phyloP scores from a whole-genome alignment of 2,113 vertebrate species.

The Aspiorhynchus laticeps region DNA sequence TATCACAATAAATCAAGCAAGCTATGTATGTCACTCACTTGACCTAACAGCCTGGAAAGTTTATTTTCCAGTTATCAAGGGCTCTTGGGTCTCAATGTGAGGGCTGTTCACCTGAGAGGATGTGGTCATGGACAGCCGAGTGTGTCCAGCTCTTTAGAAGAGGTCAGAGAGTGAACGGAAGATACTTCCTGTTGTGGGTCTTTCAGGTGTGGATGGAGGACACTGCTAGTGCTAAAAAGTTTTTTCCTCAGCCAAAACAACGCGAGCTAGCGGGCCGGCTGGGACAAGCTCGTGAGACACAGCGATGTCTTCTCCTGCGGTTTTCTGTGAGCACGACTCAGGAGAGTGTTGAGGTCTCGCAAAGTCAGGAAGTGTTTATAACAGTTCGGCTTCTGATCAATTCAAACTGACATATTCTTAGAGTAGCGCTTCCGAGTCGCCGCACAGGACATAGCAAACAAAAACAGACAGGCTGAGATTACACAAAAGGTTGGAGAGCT shows the following conservation, averaged over 20 bases:
- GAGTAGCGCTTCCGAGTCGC: slow-evolving; percentile 33
- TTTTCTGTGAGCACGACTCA: neutral
- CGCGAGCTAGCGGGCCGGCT: neutral
- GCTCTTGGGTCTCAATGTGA: slow-evolving; percentile 31
- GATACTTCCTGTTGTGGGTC: slow-evolving; percentile 36
- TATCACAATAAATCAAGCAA: neutral
- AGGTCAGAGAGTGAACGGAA: slow-evolving; percentile 41
- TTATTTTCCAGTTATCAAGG: slow-evolving; percentile 16
- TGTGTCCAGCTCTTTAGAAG: slow-evolving; percentile 40
- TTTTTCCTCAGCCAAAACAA: neutral
- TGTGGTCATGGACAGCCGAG: slow-evolving; percentile 55
- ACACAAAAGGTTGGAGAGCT: slow-evolving; percentile 27
- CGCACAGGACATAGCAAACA: slow-evolving; percentile 20
- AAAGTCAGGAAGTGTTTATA: slow-evolving; percentile 26
- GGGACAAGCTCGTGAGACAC: slow-evolving; percentile 1
- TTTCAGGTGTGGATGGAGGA: neutral
- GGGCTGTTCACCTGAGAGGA: slow-evolving; percentile 56
- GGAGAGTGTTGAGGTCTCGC: neutral
- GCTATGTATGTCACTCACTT: neutral
- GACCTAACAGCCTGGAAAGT: neutral
- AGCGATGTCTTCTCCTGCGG: neutral
- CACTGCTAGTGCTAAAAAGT: neutral
- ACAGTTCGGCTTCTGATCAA: slow-evolving; percentile 39
- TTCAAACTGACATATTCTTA: slow-evolving; percentile 41
- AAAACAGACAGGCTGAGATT: slow-evolving; percentile 23